Evolutionary conservation across 2,888 invertebrate genomes (phyloP), one percentile per base, ranked within the genome.

Genomic region (Scaeva pyrastri): DNA sequence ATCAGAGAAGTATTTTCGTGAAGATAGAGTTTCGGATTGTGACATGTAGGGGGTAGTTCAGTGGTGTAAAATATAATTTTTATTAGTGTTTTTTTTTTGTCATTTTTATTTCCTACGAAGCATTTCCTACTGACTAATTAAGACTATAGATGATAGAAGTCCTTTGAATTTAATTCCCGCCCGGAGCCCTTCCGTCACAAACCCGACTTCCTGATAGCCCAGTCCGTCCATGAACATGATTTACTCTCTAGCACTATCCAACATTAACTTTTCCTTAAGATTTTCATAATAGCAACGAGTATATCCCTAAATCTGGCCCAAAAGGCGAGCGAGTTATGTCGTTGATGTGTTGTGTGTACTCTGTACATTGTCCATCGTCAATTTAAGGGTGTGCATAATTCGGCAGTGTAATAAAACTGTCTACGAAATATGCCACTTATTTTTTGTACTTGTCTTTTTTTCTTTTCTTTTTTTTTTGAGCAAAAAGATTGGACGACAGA

Each of bases 381-480:
- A 70, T 84, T 84, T 75, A 68, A 82, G 87, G 85, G 72, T 75
- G 80, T 77, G 77, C 84, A 85, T 77, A 75, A 85, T 88, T 58
- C 43, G 31, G 31, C 55, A 45, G 36, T 52, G 60, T 85, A 86
- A 88, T 88, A 88, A 88, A 88, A 88, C 77, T 86, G 86, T 86
- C 88, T 86, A 86, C 81, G 77, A 81, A 78, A 81, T 88, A 88
- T 78, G 88, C 82, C 87, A 88, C 83, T 81, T 89, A 74, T 75
- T 88, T 89, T 86, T 31, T 31, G 31, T 5, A 31, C 31, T 31
- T 31, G 31, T 87, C 83, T 81, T 88, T 66, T 73, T 88, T 89
- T 86, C 56, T 72, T 71, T 68, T 52, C 43, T 43, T 43, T 55
- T 77, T 70, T 26, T 73, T 14, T 48, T 58, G n/a, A 12, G 21